Conservation (phyloP, 1,140 invertebrate genomes). For the Drosophila tristis region DNA sequence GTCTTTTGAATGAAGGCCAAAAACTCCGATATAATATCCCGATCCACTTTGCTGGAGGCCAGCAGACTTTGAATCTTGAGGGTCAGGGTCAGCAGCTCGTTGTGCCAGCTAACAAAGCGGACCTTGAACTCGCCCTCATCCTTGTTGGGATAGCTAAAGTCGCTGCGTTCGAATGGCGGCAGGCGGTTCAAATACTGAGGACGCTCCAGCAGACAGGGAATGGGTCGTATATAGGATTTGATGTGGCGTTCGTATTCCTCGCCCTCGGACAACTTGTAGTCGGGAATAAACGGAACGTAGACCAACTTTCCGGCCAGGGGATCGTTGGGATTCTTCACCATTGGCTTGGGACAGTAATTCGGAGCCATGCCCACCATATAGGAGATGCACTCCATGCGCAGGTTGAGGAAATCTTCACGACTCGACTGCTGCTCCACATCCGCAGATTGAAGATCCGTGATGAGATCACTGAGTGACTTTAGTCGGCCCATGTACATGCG, state of each 20-base stretch:
- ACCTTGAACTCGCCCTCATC: slow-evolving; percentile 78
- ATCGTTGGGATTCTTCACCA: slow-evolving; percentile 41
- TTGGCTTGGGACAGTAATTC: slow-evolving; percentile 62
- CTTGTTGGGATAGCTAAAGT: slow-evolving; percentile 79
- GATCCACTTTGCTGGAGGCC: slow-evolving; percentile 69
- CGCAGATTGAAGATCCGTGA: slow-evolving; percentile 74
- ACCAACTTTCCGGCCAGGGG: slow-evolving; percentile 51
- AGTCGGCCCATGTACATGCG: slow-evolving; percentile 82
- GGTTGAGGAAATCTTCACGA: slow-evolving; percentile 69
- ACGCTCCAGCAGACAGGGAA: slow-evolving; percentile 75
- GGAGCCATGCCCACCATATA: slow-evolving; percentile 76
- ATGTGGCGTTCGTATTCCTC: slow-evolving; percentile 72
- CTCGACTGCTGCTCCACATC: slow-evolving; percentile 72
- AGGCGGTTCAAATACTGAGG: slow-evolving; percentile 79
- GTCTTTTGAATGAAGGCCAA: slow-evolving; percentile 80
- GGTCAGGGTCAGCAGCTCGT: slow-evolving; percentile 72
- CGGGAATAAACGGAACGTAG: slow-evolving; percentile 78
- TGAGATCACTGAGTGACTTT: slow-evolving; percentile 76
- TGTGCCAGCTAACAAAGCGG: slow-evolving; percentile 75
- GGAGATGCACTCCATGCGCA: slow-evolving; percentile 78
- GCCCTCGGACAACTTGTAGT: slow-evolving; percentile 69
- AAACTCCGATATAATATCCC: slow-evolving; percentile 78
- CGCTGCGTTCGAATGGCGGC: slow-evolving; percentile 71
- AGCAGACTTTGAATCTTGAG: slow-evolving; percentile 79
- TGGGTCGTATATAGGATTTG: slow-evolving; percentile 69